Percentiles rank a stretch among this genome's conserved stretches.
Conservation (phyloP, 2,113 vertebrate species). For the Dipodomys stephensi region DNA sequence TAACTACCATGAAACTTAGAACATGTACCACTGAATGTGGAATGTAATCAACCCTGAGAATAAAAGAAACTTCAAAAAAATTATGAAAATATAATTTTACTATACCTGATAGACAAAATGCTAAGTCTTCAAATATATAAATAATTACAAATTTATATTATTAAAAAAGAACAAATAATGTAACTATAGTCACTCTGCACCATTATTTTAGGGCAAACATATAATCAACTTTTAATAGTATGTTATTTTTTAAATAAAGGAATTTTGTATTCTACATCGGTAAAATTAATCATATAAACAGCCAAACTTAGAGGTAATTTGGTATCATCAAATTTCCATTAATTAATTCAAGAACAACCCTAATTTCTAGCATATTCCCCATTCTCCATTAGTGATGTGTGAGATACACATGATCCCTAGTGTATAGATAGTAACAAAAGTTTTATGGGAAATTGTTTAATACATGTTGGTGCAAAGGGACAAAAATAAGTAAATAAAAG, state of each 20-base stretch:
- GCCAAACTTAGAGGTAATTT: conserved; percentile 21
- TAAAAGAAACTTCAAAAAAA: neutral
- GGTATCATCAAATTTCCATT: conserved; percentile 19
- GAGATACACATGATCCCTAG: neutral
- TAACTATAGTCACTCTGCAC: too few species aligned
- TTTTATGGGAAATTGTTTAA: neutral
- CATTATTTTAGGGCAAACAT: too few species aligned
- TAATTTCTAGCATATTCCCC: neutral
- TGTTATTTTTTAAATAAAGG: too few species aligned
- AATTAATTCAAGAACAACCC: conserved; percentile 38
- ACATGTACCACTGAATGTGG: neutral
- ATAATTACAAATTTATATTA: too few species aligned
- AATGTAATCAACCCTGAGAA: neutral
- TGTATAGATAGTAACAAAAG: neutral
- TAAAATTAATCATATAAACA: conserved; percentile 41
- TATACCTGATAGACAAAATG: too few species aligned
- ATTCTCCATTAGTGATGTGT: neutral
- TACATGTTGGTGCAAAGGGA: neutral
- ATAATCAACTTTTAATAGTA: too few species aligned
- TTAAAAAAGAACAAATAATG: too few species aligned
- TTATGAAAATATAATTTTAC: too few species aligned
- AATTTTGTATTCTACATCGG: neutral
- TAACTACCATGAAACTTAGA: neutral
- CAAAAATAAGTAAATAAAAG: neutral
- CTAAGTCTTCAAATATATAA: too few species aligned